These are phyloP conservation scores for Tenthredo mesomela DNA, from an alignment of 2,888 invertebrate species.

Conservation along the genomic window DNA sequence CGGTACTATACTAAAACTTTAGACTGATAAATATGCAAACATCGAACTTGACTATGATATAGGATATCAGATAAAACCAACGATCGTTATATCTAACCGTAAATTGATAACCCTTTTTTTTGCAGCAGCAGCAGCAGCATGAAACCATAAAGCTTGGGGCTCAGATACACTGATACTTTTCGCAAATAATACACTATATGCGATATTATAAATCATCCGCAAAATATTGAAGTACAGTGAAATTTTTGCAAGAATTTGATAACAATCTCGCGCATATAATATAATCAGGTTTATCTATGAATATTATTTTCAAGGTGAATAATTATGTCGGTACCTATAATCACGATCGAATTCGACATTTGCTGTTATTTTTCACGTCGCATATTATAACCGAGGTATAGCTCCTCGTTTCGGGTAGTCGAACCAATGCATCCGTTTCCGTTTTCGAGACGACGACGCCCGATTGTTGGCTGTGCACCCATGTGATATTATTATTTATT, in stretches of 20 bases:
- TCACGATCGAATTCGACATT: not conserved
- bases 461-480: not conserved
- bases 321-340: not conserved
- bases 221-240: not conserved
- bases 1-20: not conserved
- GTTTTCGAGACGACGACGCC: slow-evolving; percentile 1
- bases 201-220: not conserved
- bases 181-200: not conserved
- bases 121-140: too few relatives aligned
- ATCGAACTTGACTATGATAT: slow-evolving; percentile 4
- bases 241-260: not conserved
- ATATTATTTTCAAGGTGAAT: not conserved
- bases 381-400: slow-evolving; percentile 1
- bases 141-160: not conserved
- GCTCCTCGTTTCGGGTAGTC: not conserved
- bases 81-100: not conserved
- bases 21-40: not conserved
- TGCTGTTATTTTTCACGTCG: not conserved
- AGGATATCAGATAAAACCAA: not conserved
- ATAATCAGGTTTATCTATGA: not conserved
- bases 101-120: not conserved
- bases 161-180: not conserved
- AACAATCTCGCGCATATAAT: not conserved
- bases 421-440: slow-evolving; percentile 21
- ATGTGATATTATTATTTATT: not conserved